A percentile compares a stretch with the other conserved stretches of the same genome.
Evolutionary conservation across 2,888 invertebrate genomes (phyloP).

Genomic region (Drosophila merina): DNA sequence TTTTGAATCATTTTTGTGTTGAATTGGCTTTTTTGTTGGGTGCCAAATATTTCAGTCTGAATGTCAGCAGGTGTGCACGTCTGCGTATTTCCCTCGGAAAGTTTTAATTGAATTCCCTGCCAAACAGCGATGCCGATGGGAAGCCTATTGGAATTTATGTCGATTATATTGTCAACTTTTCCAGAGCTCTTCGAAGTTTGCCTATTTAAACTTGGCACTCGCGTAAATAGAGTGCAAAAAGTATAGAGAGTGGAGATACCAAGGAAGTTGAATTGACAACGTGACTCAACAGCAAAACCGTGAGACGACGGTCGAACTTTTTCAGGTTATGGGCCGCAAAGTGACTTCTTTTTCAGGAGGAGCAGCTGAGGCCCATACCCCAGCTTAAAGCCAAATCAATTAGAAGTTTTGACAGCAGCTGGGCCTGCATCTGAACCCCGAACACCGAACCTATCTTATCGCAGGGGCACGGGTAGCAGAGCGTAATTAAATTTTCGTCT

Average conservation of each 20-base stretch:
- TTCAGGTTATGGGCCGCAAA: conserved; percentile 52
- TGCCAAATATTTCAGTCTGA: conserved; percentile 8
- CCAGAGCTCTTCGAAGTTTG: conserved; percentile 58
- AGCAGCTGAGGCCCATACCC: conserved; percentile 45
- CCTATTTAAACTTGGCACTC: conserved; percentile 69
- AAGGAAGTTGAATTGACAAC: conserved; percentile 70
- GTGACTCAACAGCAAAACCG: conserved; percentile 64
- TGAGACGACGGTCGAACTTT: conserved; percentile 52
- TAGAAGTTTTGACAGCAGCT: conserved; percentile 72
- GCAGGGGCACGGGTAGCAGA: not conserved
- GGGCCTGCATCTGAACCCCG: conserved; percentile 42
- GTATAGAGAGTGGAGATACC: conserved; percentile 6
- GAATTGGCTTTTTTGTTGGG: conserved; percentile 9
- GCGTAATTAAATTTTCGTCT: conserved; percentile 68
- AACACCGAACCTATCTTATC: conserved; percentile 17
- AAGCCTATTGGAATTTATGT: conserved; percentile 76
- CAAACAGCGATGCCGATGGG: conserved; percentile 37
- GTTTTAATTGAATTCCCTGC: conserved; percentile 72
- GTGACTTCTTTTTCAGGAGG: conserved; percentile 26
- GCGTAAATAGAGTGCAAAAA: conserved; percentile 67
- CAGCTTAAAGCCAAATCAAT: conserved; percentile 72
- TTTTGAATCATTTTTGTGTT: not conserved
- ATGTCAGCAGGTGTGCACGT: conserved; percentile 10
- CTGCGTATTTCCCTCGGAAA: conserved; percentile 49
- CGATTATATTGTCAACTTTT: conserved; percentile 77